Evolutionary conservation across 1,140 invertebrate species (phyloP).

Genomic region (Meloidogyne floridensis): DNA sequence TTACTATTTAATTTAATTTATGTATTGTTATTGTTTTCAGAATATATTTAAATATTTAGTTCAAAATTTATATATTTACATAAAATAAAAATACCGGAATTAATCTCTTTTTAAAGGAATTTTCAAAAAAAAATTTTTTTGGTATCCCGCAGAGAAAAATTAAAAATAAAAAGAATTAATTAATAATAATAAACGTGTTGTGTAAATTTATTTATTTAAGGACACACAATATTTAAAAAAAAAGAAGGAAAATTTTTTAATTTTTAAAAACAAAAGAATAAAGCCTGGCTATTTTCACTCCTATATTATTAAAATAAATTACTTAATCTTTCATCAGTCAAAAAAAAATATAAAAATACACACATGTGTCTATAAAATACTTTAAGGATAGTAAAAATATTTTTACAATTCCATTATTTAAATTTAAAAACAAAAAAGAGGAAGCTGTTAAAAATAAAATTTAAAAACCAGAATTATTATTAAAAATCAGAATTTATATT

Average conservation of each 20-base stretch:
- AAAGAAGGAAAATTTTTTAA: not conserved
- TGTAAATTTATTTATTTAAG: not conserved
- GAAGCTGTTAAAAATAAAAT: too few relatives aligned
- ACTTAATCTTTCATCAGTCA: too few relatives aligned
- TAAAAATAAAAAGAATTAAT: not conserved
- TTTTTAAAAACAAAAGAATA: not conserved
- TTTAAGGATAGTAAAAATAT: too few relatives aligned
- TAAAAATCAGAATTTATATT: too few relatives aligned
- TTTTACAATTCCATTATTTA: too few relatives aligned
- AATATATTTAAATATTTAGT: not conserved
- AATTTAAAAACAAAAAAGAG: too few relatives aligned
- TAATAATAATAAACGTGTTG: too few relatives aligned
- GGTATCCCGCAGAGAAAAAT: not conserved
- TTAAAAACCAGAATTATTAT: too few relatives aligned
- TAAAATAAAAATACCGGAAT: not conserved
- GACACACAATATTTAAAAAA: not conserved
- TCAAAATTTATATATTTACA: not conserved
- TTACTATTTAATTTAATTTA: not conserved
- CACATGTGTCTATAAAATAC: too few relatives aligned
- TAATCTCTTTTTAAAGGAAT: not conserved
- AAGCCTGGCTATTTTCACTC: not conserved
- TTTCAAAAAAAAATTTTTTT: not conserved
- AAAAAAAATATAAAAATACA: too few relatives aligned
- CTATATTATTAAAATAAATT: not conserved
- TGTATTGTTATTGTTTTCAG: not conserved